These are phyloP conservation scores for Oplegnathus fasciatus DNA, from an alignment of 2,113 vertebrate genomes.

Conservation along the genomic window DNA sequence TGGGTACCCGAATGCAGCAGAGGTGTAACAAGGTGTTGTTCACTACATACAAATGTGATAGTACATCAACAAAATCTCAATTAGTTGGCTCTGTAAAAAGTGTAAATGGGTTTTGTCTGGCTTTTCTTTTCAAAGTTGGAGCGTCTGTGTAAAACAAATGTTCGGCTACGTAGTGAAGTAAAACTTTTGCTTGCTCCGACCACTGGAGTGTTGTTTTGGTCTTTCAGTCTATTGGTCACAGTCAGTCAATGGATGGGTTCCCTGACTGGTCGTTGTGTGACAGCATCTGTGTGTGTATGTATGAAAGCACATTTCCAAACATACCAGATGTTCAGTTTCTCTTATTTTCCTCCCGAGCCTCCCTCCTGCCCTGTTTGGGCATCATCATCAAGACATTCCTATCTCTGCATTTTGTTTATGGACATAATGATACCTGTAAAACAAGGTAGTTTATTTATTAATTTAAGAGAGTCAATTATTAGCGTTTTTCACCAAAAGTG, in stretches of 20 bases:
- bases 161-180: not conserved
- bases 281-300: not conserved
- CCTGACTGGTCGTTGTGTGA: not conserved
- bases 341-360: conserved; percentile 2
- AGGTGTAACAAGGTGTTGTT: not conserved
- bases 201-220: not conserved
- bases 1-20: not conserved
- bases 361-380: not conserved
- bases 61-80: not conserved
- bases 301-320: conserved; percentile 12
- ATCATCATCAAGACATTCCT: not conserved
- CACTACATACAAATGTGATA: not conserved
- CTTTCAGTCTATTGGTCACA: not conserved
- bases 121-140: not conserved
- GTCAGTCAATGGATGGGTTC: not conserved
- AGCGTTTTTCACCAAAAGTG: not conserved
- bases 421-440: not conserved
- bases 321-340: conserved; percentile 20
- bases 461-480: not conserved
- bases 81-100: not conserved
- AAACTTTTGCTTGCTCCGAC: not conserved
- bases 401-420: not conserved
- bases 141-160: not conserved
- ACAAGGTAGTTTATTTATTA: not conserved
- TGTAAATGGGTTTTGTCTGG: not conserved